Percentiles rank a stretch among this genome's conserved stretches.
Evolutionary conservation across 2,888 invertebrate species (phyloP).

Genomic region (Lamellibrachia columna): DNA sequence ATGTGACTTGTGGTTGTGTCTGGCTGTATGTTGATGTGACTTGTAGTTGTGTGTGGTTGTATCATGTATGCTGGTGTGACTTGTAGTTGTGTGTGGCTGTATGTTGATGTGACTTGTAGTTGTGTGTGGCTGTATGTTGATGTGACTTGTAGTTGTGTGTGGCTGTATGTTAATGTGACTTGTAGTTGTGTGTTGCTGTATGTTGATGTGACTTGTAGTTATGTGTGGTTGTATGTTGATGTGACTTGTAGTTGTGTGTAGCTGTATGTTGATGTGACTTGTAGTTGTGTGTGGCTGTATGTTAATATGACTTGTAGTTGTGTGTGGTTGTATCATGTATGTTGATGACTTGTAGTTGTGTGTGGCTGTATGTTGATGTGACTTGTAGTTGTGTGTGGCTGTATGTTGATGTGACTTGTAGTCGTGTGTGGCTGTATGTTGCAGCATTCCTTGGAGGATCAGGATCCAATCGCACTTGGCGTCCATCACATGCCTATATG

Average conservation of each 20-base stretch:
- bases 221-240: no score
- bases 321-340: background rate
- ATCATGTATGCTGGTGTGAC: background rate
- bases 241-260: background rate
- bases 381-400: background rate
- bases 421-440: conserved; percentile 28
- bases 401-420: background rate
- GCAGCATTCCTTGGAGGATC: conserved; percentile 81
- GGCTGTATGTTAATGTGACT: conserved; percentile 26
- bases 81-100: background rate
- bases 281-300: background rate
- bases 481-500: conserved; percentile 93
- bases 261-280: background rate
- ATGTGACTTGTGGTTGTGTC: background rate
- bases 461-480: conserved; percentile 87
- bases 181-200: no score
- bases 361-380: background rate
- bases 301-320: background rate
- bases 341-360: background rate
- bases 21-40: background rate
- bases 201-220: no score
- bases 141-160: background rate
- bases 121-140: background rate
- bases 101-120: background rate
- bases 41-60: background rate